phyloP scores from a whole-genome alignment of 2,113 vertebrate species.

The Psittacara wagleri region DNA sequence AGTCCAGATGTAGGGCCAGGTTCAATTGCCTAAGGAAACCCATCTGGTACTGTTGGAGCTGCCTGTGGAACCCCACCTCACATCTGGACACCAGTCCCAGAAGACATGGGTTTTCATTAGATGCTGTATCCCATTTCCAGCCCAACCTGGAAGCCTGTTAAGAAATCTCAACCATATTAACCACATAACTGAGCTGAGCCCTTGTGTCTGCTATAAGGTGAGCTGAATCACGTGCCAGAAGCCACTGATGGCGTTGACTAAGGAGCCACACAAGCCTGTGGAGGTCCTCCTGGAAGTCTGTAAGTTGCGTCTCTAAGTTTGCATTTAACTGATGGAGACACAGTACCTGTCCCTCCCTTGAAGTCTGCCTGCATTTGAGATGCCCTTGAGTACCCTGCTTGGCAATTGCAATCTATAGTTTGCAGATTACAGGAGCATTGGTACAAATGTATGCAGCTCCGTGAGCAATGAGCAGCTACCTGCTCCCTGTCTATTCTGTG shows the following conservation, averaged over 20 bases:
- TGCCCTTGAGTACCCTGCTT: neutral
- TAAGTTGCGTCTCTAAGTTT: neutral
- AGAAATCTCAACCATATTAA: neutral
- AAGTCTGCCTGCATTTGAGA: neutral
- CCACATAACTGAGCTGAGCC: neutral
- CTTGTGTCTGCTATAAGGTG: neutral
- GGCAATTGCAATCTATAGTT: neutral
- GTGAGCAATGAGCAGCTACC: neutral
- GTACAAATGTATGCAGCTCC: neutral
- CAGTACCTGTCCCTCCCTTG: rapidly evolving
- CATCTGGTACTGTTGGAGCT: neutral
- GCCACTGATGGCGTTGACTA: neutral
- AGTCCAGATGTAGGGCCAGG: neutral
- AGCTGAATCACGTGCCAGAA: neutral
- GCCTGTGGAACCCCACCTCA: neutral
- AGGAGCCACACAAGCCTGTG: neutral
- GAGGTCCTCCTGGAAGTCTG: neutral
- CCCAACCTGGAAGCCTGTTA: neutral
- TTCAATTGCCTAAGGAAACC: neutral
- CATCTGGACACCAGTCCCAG: neutral
- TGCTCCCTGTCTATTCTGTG: neutral
- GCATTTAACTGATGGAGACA: neutral
- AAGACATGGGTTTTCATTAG: neutral
- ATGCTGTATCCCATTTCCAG: neutral
- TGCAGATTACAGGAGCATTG: neutral